phyloP scores from a whole-genome alignment of 2,888 invertebrate genomes.

The Muschampia plurimacula region DNA sequence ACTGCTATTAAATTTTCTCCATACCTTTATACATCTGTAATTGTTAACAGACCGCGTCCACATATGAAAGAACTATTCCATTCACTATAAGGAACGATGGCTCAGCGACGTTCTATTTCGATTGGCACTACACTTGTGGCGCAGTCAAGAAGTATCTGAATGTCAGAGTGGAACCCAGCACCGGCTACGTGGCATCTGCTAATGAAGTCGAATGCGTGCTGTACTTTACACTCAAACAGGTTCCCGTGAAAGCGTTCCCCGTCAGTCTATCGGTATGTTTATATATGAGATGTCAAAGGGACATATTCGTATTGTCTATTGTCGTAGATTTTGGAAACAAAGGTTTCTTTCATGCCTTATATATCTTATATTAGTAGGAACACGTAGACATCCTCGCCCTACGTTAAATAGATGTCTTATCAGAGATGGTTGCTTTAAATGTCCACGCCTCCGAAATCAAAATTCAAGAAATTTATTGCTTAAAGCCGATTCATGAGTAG shows the following conservation, averaged over 20 bases:
- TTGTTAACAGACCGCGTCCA: constrained; percentile 69
- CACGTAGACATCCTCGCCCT: too few relatives aligned
- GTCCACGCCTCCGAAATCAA: too few relatives aligned
- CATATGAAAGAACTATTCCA: constrained; percentile 71
- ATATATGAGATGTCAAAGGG: constrained; percentile 6
- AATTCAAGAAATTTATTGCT: too few relatives aligned
- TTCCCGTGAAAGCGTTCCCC: constrained; percentile 73
- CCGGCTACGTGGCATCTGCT: constrained; percentile 69
- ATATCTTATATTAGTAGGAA: too few relatives aligned
- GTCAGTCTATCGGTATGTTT: constrained; percentile 62
- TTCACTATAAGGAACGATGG: constrained; percentile 76
- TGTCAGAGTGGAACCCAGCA: constrained; percentile 67
- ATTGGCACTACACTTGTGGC: constrained; percentile 67
- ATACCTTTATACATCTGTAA: not conserved
- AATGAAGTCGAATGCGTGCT: constrained; percentile 65
- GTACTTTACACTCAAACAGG: constrained; percentile 69
- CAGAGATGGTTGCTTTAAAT: too few relatives aligned
- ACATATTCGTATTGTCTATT: too few relatives aligned
- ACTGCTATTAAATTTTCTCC: not conserved
- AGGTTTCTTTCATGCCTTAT: too few relatives aligned
- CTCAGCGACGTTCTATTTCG: constrained; percentile 75
- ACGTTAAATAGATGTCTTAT: too few relatives aligned
- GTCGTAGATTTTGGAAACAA: too few relatives aligned
- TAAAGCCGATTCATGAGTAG: too few relatives aligned
- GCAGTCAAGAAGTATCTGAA: constrained; percentile 72